A percentile compares a stretch with the other conserved stretches of the same genome.
Conservation (phyloP, 2,888 invertebrate genomes). For the Tetragonisca angustula region DNA sequence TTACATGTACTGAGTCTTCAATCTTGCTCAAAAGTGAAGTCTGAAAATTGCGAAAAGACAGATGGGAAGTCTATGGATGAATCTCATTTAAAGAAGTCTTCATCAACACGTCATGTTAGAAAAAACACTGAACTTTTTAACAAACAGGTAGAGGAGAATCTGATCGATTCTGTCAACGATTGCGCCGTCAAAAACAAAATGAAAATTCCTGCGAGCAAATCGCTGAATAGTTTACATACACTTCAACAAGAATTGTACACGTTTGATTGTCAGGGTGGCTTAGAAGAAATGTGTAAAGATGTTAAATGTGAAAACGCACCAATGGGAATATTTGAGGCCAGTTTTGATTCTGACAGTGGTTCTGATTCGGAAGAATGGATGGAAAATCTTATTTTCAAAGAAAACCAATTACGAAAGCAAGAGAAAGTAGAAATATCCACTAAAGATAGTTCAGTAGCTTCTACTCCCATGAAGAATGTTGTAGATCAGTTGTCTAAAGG, state of each 20-base stretch:
- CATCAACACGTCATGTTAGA: slow-evolving; percentile 45
- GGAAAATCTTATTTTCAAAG: slow-evolving; percentile 47
- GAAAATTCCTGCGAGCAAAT: slow-evolving; percentile 81
- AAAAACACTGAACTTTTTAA: slow-evolving; percentile 79
- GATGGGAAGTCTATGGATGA: neutral
- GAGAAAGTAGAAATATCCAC: neutral
- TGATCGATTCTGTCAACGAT: slow-evolving; percentile 80
- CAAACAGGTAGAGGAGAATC: slow-evolving; percentile 80
- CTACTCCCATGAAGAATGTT: neutral
- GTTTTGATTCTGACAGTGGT: slow-evolving; percentile 64
- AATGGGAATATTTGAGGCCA: slow-evolving; percentile 72
- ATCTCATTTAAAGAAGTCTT: slow-evolving; percentile 1
- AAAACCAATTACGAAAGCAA: slow-evolving; percentile 16
- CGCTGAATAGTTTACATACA: slow-evolving; percentile 79
- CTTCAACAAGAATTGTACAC: slow-evolving; percentile 81
- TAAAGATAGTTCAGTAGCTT: slow-evolving; percentile 7
- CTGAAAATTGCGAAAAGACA: slow-evolving; percentile 19
- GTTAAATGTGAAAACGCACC: slow-evolving; percentile 74
- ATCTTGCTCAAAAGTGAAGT: slow-evolving; percentile 52
- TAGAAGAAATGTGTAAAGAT: slow-evolving; percentile 82
- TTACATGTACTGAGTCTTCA: slow-evolving; percentile 73
- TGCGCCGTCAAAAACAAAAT: slow-evolving; percentile 76
- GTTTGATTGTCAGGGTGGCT: slow-evolving; percentile 84
- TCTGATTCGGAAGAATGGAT: slow-evolving; percentile 54
- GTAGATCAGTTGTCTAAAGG: slow-evolving; percentile 3